These are phyloP conservation scores for Palythoa grandis DNA, from an alignment of 92 coral and sea anemone genomes.

Conservation along the genomic window DNA sequence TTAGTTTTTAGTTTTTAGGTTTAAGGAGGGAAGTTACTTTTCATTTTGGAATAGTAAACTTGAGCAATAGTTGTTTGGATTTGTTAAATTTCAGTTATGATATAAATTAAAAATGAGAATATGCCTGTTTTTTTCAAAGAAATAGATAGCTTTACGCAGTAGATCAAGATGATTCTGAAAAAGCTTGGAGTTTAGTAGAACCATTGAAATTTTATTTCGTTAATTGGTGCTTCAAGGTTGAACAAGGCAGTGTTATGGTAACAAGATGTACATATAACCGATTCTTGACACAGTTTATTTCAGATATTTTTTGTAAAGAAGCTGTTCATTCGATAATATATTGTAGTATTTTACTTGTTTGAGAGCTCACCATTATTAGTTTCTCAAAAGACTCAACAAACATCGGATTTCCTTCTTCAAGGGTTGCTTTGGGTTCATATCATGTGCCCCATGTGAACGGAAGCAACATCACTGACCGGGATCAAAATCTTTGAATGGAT, in stretches of 20 bases:
- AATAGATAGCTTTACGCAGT: no score
- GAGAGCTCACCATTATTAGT: neutral
- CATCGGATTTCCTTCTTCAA: neutral
- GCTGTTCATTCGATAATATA: neutral
- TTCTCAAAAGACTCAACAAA: neutral
- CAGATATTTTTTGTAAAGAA: neutral
- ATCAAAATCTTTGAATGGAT: constrained; percentile 7
- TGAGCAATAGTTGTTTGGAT: neutral
- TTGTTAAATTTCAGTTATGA: neutral
- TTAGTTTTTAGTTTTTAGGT: neutral
- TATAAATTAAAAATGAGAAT: neutral
- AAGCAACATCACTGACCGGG: neutral
- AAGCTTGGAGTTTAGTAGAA: no score
- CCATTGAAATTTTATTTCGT: no score
- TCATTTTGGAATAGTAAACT: neutral
- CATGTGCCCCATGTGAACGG: constrained; percentile 22
- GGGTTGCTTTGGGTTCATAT: neutral
- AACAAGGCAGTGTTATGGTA: no score
- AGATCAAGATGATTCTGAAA: no score
- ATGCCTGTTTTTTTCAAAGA: neutral
- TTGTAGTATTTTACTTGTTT: neutral
- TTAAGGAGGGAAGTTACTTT: neutral
- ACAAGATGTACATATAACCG: no score
- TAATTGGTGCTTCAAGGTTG: no score
- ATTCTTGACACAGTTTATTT: no score